A percentile compares a stretch with the other conserved stretches of the same genome.
Conservation (phyloP, 1,140 invertebrate species). For the Drosophila santomea region DNA sequence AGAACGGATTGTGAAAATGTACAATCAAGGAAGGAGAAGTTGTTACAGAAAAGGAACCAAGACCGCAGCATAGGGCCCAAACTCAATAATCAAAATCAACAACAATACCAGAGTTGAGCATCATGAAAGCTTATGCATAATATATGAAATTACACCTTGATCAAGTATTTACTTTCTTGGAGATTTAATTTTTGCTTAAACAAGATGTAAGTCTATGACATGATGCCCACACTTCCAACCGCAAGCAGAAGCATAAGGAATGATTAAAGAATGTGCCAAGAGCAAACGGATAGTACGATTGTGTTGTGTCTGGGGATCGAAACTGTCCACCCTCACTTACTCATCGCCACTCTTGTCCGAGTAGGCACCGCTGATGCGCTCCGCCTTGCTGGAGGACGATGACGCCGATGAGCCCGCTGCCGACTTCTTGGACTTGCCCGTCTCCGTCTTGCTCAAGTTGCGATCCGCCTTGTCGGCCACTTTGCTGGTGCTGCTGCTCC, state of each 20-base stretch:
- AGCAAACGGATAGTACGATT: slow-evolving; percentile 13
- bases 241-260: slow-evolving; percentile 37
- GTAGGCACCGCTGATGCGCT: slow-evolving; percentile 62
- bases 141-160: slow-evolving; percentile 15
- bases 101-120: slow-evolving; percentile 27
- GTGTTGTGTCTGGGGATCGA: slow-evolving; percentile 22
- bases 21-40: not conserved
- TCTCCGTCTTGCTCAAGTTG: slow-evolving; percentile 43
- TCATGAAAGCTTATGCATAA: not conserved
- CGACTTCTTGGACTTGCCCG: slow-evolving; percentile 57
- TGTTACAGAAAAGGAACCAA: not conserved
- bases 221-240: slow-evolving; percentile 12
- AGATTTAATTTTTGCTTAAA: not conserved
- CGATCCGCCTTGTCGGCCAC: slow-evolving; percentile 48
- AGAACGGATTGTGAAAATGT: not conserved
- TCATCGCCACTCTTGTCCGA: slow-evolving; percentile 82
- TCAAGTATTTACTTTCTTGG: not conserved
- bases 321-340: slow-evolving; percentile 57
- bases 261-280: slow-evolving; percentile 22
- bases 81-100: slow-evolving; percentile 28
- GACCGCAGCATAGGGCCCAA: slow-evolving; percentile 6
- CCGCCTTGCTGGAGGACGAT: slow-evolving; percentile 72
- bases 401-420: slow-evolving; percentile 47
- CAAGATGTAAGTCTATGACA: slow-evolving; percentile 15
- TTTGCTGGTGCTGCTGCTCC: slow-evolving; percentile 36